phyloP scores from a whole-genome alignment of 2,888 invertebrate genomes.

The Microdon myrmicae region DNA sequence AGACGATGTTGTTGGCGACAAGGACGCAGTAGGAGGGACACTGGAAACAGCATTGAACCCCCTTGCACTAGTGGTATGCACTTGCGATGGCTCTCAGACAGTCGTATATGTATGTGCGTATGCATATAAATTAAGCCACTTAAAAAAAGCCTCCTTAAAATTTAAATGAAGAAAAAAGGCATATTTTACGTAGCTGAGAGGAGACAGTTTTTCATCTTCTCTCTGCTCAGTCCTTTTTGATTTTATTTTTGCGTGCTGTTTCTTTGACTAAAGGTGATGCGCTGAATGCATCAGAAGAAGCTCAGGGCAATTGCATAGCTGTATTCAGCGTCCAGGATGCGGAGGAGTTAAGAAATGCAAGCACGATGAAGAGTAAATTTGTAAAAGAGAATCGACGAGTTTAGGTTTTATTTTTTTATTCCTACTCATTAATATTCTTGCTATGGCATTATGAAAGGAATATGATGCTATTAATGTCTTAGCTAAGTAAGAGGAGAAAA shows the following conservation, averaged over 20 bases:
- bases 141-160: slow-evolving; percentile 16
- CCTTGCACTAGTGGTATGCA: slow-evolving; percentile 27
- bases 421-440: not conserved
- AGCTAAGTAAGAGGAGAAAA: slow-evolving; percentile 5
- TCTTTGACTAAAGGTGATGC: slow-evolving; percentile 21
- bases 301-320: slow-evolving; percentile 1
- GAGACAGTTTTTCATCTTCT: slow-evolving; percentile 18
- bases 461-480: slow-evolving; percentile 18
- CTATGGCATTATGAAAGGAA: slow-evolving; percentile 10
- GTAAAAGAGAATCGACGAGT: slow-evolving; percentile 7
- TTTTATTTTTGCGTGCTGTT: not conserved
- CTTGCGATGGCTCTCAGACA: slow-evolving; percentile 31
- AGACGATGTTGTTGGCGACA: slow-evolving; percentile 12
- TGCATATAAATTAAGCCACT: slow-evolving; percentile 39
- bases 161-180: slow-evolving; percentile 14
- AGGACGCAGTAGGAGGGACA: slow-evolving; percentile 13
- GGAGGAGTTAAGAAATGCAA: slow-evolving; percentile 8
- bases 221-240: too few relatives aligned
- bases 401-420: not conserved
- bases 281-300: slow-evolving; percentile 11
- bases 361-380: slow-evolving; percentile 16
- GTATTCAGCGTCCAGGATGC: slow-evolving; percentile 13
- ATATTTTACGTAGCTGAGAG: slow-evolving; percentile 1
- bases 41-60: slow-evolving; percentile 17
- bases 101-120: slow-evolving; percentile 16